Percentiles rank a stretch among this genome's conserved stretches.
These are phyloP conservation scores for Drosophila biarmipes DNA, from an alignment of 1,140 invertebrate species.

Conservation along the genomic window DNA sequence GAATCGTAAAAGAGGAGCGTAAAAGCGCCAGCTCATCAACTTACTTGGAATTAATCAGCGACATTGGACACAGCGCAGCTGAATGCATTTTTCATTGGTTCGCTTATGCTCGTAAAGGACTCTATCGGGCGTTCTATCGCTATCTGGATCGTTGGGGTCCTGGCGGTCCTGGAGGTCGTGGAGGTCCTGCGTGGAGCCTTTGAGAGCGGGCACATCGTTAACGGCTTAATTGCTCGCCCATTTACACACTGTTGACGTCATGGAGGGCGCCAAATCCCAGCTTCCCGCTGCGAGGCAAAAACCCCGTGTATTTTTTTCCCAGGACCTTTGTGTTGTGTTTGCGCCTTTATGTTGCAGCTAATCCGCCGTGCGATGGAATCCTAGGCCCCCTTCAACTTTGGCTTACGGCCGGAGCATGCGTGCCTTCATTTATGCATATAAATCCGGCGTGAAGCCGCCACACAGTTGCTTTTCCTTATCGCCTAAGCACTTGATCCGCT, in stretches of 20 bases:
- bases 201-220: conserved; percentile 76
- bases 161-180: conserved; percentile 15
- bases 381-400: conserved; percentile 42
- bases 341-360: conserved; percentile 66
- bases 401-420: conserved; percentile 46
- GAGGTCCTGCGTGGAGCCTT: conserved; percentile 30
- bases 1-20: conserved; percentile 38
- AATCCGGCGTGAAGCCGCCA: conserved; percentile 46
- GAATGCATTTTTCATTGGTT: conserved; percentile 65
- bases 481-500: conserved; percentile 74
- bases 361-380: conserved; percentile 62
- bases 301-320: conserved; percentile 1
- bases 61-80: conserved; percentile 45
- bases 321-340: conserved; percentile 39
- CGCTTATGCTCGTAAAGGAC: conserved; percentile 46
- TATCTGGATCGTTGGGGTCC: conserved; percentile 27
- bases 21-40: conserved; percentile 56
- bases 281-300: conserved; percentile 28
- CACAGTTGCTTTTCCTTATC: conserved; percentile 74
- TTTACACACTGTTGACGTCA: conserved; percentile 70
- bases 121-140: conserved; percentile 18
- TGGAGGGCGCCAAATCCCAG: conserved; percentile 42
- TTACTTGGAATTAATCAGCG: conserved; percentile 81
- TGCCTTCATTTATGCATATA: conserved; percentile 73
- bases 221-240: conserved; percentile 78